Percentiles rank a stretch among this genome's conserved stretches.
These are phyloP conservation scores for Numenius arquata DNA, from an alignment of 2,113 vertebrate species.

Conservation along the genomic window DNA sequence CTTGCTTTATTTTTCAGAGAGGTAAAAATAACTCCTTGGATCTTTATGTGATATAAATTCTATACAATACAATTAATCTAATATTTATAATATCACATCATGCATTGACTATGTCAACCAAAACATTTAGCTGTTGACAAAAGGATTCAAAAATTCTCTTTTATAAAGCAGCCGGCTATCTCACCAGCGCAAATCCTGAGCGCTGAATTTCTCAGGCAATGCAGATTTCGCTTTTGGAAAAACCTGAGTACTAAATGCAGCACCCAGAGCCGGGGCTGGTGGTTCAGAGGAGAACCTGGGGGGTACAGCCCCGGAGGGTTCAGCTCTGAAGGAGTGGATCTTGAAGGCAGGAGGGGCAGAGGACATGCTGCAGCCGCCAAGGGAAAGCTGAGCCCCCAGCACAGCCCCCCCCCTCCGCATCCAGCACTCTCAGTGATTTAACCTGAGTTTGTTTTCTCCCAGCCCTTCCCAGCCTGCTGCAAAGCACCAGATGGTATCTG, in stretches of 20 bases:
- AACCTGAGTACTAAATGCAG: background rate
- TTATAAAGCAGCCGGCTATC: background rate
- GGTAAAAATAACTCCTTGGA: constrained; percentile 54
- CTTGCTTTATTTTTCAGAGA: constrained; percentile 27
- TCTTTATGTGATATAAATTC: constrained; percentile 17
- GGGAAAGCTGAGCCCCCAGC: background rate
- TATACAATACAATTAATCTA: constrained; percentile 51
- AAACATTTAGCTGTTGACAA: constrained; percentile 50
- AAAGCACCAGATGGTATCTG: constrained; percentile 43
- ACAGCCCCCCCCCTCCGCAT: background rate
- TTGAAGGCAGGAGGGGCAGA: background rate
- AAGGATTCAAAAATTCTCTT: constrained; percentile 41
- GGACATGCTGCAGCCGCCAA: background rate
- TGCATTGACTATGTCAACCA: constrained; percentile 11
- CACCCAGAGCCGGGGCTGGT: background rate
- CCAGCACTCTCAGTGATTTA: background rate
- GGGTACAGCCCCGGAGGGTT: background rate
- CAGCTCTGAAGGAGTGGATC: background rate
- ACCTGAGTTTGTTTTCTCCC: background rate
- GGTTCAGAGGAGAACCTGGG: background rate
- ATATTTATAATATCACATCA: constrained; percentile 34
- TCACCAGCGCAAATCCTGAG: fast-evolving
- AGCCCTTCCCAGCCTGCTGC: constrained; percentile 16
- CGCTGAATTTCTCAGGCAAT: background rate
- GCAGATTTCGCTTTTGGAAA: background rate